Conservation (phyloP, 2,888 invertebrate genomes). For the Amphipyra berbera region DNA sequence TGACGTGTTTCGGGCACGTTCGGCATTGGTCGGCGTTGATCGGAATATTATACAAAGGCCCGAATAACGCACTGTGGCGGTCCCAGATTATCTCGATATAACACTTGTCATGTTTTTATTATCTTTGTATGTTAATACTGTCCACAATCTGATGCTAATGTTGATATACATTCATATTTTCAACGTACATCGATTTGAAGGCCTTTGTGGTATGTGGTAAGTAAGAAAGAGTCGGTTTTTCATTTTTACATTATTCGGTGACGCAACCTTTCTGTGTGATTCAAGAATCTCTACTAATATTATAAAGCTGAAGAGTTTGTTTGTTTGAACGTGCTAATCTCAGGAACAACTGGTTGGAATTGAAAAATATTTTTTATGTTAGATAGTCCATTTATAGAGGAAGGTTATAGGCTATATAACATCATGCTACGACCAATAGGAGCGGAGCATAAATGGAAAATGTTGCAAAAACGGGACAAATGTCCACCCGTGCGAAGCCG, state of each 20-base stretch:
- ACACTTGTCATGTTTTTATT: constrained; percentile 61
- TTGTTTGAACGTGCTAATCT: too few relatives aligned
- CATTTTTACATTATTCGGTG: constrained; percentile 10
- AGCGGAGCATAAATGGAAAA: too few relatives aligned
- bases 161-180: constrained; percentile 41
- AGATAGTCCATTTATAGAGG: too few relatives aligned
- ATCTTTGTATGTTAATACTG: constrained; percentile 49
- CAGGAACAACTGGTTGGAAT: too few relatives aligned
- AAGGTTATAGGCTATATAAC: too few relatives aligned
- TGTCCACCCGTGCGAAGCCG: too few relatives aligned
- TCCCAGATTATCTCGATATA: constrained; percentile 61
- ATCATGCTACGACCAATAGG: too few relatives aligned
- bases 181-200: constrained; percentile 20
- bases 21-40: constrained; percentile 65
- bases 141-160: constrained; percentile 42
- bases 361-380: too few relatives aligned
- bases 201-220: constrained; percentile 19
- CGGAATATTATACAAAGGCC: constrained; percentile 74
- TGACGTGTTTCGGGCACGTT: constrained; percentile 59
- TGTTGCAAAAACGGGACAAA: too few relatives aligned
- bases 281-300: too few relatives aligned
- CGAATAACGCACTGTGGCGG: constrained; percentile 49
- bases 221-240: constrained; percentile 23
- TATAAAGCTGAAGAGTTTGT: too few relatives aligned
- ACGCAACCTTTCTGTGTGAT: constrained; percentile 5